Conservation (phyloP, 2,113 vertebrate genomes). For the Solea solea region DNA sequence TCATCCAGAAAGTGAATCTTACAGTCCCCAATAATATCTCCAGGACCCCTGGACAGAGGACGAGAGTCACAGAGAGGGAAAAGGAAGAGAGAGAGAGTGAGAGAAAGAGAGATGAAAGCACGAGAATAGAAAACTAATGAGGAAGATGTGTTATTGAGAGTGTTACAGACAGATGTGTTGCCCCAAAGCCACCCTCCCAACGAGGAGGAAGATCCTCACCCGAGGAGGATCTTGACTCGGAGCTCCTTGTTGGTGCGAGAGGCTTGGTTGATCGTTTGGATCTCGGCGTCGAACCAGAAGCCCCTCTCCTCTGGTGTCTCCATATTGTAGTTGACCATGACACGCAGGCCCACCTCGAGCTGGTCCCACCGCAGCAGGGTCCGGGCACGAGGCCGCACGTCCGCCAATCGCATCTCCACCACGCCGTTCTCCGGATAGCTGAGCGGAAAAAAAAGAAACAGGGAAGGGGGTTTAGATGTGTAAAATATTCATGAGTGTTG, state of each 20-base stretch:
- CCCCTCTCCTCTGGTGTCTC: slow-evolving; percentile 95
- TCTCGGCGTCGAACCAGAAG: slow-evolving; percentile 97
- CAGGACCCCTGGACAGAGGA: slow-evolving; percentile 84
- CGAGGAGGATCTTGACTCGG: slow-evolving; percentile 92
- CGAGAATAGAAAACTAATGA: background rate
- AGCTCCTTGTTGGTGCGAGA: slow-evolving; percentile 97
- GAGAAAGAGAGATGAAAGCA: slow-evolving; percentile 2
- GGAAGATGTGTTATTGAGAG: background rate
- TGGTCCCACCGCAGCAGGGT: slow-evolving; percentile 90
- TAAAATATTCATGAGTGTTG: background rate
- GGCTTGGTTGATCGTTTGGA: slow-evolving; percentile 88
- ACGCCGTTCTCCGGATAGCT: slow-evolving; percentile 97
- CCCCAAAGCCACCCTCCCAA: slow-evolving; percentile 12
- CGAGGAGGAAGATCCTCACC: slow-evolving; percentile 82
- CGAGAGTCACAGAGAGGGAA: slow-evolving; percentile 9
- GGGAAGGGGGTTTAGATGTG: background rate
- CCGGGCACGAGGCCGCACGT: slow-evolving; percentile 92
- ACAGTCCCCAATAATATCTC: slow-evolving; percentile 92
- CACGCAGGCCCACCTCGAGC: slow-evolving; percentile 87
- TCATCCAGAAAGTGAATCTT: slow-evolving; percentile 94
- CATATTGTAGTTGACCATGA: slow-evolving; percentile 97
- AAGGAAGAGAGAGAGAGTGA: slow-evolving; percentile 5
- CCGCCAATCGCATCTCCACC: slow-evolving; percentile 85
- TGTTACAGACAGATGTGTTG: background rate
- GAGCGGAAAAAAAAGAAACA: background rate